A percentile compares a stretch with the other conserved stretches of the same genome.
These are phyloP conservation scores for Diplodus sargus DNA, from an alignment of 2,797 vertebrate species.

Conservation along the genomic window DNA sequence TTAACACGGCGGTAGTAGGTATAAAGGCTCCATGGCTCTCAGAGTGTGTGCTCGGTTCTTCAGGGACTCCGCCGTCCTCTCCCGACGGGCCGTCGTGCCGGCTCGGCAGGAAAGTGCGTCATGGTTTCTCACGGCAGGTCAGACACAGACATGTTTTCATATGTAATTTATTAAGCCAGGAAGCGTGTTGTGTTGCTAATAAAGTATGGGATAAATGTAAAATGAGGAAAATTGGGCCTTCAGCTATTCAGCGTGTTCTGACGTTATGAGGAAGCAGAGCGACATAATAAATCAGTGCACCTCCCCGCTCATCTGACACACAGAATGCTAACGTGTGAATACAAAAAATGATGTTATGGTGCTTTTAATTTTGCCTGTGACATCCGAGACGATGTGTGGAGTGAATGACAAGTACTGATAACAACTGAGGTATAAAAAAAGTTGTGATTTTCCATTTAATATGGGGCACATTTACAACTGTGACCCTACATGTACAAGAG, in stretches of 20 bases:
- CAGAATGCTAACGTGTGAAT: not conserved
- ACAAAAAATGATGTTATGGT: not conserved
- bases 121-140: slow-evolving; percentile 70
- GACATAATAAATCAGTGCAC: not conserved
- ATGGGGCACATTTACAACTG: not conserved
- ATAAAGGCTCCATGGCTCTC: slow-evolving; percentile 67
- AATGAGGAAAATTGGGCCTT: not conserved
- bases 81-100: slow-evolving; percentile 13
- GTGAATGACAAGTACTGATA: not conserved
- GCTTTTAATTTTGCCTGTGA: not conserved
- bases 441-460: not conserved
- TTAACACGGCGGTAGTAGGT: accelerated
- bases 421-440: not conserved
- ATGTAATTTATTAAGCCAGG: accelerated
- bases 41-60: slow-evolving; percentile 63
- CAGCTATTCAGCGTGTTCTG: too few species aligned
- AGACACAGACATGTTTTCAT: slow-evolving; percentile 33
- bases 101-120: slow-evolving; percentile 62
- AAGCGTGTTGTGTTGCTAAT: accelerated
- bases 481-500: not conserved
- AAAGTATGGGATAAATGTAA: accelerated
- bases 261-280: too few species aligned
- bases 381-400: not conserved
- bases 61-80: slow-evolving; percentile 42
- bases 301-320: not conserved